A percentile compares a stretch with the other conserved stretches of the same genome.
phyloP scores from a whole-genome alignment of 2,888 invertebrate species.

The Tinea trinotella region DNA sequence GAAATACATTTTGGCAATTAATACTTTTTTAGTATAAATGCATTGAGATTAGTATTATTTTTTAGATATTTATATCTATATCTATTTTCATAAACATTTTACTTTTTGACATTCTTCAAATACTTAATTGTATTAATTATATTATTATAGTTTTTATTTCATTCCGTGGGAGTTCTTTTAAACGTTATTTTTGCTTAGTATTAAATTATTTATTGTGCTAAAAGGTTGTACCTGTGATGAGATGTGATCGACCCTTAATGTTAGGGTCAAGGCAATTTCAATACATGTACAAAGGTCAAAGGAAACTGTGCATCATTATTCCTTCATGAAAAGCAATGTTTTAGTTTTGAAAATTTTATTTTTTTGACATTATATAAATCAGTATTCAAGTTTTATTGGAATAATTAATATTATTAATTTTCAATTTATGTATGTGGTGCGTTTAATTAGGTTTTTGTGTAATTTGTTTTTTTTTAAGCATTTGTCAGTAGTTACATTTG shows the following conservation, averaged over 20 bases:
- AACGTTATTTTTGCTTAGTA: slow-evolving; percentile 27
- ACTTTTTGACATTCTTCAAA: slow-evolving; percentile 39
- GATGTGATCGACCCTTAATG: neutral
- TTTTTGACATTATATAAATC: slow-evolving; percentile 34
- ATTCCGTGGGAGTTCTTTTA: slow-evolving; percentile 62
- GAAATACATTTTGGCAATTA: slow-evolving; percentile 21
- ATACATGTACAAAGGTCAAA: neutral
- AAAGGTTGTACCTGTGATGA: slow-evolving; percentile 6
- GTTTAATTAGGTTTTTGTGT: slow-evolving; percentile 31
- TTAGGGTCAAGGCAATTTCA: neutral
- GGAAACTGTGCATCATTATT: neutral
- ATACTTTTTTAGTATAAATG: neutral
- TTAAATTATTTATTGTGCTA: slow-evolving; percentile 28
- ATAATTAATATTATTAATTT: slow-evolving; percentile 35
- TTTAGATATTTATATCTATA: slow-evolving; percentile 34
- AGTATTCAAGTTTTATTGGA: slow-evolving; percentile 56
- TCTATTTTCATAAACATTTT: slow-evolving; percentile 53
- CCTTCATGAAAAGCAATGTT: neutral
- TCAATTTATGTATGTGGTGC: slow-evolving; percentile 59
- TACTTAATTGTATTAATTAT: slow-evolving; percentile 63
- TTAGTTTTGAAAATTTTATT: neutral
- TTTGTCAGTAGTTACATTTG: neutral
- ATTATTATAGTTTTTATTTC: slow-evolving; percentile 42
- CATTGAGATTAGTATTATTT: slow-evolving; percentile 23
- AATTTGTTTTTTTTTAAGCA: slow-evolving; percentile 5